Evolutionary conservation across 1,140 invertebrate genomes (phyloP), one percentile per base, ranked within the genome.

Genomic region (Cherax destructor): DNA sequence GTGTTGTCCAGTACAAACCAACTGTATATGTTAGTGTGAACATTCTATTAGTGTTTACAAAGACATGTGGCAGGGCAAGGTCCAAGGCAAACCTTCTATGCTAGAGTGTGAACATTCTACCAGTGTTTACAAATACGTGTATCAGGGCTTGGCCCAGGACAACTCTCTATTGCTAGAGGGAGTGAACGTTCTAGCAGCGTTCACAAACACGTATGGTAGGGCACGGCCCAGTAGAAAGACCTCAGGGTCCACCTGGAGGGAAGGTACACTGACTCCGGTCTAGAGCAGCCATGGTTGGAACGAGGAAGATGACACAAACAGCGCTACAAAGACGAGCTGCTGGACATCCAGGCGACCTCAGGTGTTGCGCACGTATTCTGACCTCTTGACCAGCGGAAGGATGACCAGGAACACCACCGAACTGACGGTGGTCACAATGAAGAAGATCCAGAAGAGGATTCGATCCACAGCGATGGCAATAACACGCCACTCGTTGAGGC

Each of bases 371-470:
- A 92, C 92, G 77, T 93, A 93, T 30, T 92, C 83, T 47, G 91
- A 91, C 49, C 95, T 86, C 52, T 95, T 94, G 74, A 95, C 93
- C 24, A 95, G 86, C 3, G 95, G 95, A n/a, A 95, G 93, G 81
- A 95, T 94, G 52, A 95, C 93, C 1, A 96, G 94, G 84, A 96
- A 94, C 3, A 95, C 93, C 65, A 95, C 93, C 0, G 95, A 95
- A 10, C 95, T 95, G 49, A 95, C 93, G 18, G 95, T 89, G 3
- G 96, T 96, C 30, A 95, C 94, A 24, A 95, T 91, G 24, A 96
- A 94, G 93, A 96, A 96, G 41, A 96, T 94, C 94, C 95, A 96
- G 94, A 96, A 96, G 24, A 96, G 94, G 61, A 96, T 94, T 65
- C 95, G 93, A 93, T 96, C 96, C 10, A 96, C 94, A 81, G 95